Conservation (phyloP, 1,140 invertebrate species). For the Drosophila paulistorum region DNA sequence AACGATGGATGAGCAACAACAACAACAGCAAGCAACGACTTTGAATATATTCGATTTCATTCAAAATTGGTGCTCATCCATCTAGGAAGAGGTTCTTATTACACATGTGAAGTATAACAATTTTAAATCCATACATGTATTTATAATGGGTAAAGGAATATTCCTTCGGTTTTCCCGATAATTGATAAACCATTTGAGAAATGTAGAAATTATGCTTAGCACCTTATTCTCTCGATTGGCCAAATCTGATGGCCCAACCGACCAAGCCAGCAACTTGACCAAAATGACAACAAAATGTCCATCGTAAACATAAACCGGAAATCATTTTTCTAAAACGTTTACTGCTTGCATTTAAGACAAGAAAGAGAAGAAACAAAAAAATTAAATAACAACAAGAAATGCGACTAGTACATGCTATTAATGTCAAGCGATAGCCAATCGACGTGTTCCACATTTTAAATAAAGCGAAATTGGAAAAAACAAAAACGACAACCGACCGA, state of each 20-base stretch:
- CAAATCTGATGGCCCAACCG: too few relatives aligned
- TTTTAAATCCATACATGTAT: too few relatives aligned
- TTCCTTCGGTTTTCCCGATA: too few relatives aligned
- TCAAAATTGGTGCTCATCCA: neutral
- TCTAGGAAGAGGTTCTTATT: neutral
- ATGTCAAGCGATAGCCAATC: slow-evolving; percentile 28
- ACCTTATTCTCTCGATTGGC: too few relatives aligned
- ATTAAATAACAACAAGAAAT: slow-evolving; percentile 7
- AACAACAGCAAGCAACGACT: neutral
- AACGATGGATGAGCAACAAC: too few relatives aligned
- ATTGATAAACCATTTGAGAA: too few relatives aligned
- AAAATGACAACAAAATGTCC: neutral
- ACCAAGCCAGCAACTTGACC: slow-evolving; percentile 9
- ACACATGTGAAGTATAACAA: too few relatives aligned
- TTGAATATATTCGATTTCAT: neutral
- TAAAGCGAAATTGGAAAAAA: slow-evolving; percentile 13
- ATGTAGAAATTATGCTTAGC: too few relatives aligned
- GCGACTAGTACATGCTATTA: slow-evolving; percentile 13
- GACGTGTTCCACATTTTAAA: slow-evolving; percentile 14
- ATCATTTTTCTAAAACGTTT: slow-evolving; percentile 4
- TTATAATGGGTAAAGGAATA: neutral
- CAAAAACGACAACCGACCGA: slow-evolving; percentile 5
- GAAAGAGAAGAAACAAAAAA: neutral
- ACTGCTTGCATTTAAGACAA: neutral
- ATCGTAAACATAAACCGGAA: slow-evolving; percentile 1